A percentile compares a stretch with the other conserved stretches of the same genome.
Evolutionary conservation across 2,797 vertebrate genomes (phyloP).

Genomic region (Prionace glauca): DNA sequence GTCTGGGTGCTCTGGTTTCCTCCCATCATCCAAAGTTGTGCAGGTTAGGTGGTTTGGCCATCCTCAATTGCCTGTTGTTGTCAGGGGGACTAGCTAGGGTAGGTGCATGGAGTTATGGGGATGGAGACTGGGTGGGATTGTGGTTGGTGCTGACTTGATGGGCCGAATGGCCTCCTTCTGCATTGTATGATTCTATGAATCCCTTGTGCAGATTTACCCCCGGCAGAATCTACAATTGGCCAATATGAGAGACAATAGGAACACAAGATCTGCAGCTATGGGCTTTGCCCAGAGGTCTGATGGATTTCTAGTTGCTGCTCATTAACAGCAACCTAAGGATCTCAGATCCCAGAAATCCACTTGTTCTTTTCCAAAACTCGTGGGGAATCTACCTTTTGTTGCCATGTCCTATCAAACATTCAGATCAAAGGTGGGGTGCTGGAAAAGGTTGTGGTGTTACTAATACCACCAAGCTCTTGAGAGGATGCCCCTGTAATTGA

Average conservation of each 20-base stretch:
- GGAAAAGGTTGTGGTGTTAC: no score
- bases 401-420: neutral
- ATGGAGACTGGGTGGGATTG: no score
- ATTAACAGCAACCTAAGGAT: neutral
- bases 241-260: neutral
- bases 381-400: neutral
- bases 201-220: neutral
- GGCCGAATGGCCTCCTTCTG: no score
- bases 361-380: neutral
- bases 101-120: no score
- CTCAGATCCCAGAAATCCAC: neutral
- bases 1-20: no score
- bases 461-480: neutral
- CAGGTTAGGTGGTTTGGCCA: no score
- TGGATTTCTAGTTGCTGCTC: neutral
- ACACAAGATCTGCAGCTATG: neutral
- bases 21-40: no score
- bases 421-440: neutral
- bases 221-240: neutral
- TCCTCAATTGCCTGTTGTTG: no score
- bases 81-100: no score
- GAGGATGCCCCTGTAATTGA: neutral
- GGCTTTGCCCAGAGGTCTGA: neutral
- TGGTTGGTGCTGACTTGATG: no score
- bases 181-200: no score